Evolutionary conservation across 2,797 vertebrate genomes (phyloP), one percentile per base, ranked within the genome.

Genomic region (Meriones psammophilus): DNA sequence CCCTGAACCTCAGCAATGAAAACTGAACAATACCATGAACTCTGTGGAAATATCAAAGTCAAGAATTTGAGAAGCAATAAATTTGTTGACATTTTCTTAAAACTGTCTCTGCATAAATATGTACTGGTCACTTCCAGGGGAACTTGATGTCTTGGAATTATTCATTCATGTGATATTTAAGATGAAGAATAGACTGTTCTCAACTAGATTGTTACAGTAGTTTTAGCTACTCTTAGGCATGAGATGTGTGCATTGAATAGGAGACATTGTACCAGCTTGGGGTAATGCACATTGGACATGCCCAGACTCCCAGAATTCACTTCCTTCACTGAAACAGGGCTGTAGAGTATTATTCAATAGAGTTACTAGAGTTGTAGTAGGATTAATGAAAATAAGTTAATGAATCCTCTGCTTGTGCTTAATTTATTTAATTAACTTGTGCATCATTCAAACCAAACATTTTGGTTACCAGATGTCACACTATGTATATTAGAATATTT

Each of bases 21-120:
- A 28, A 12, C 5, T 24, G 46, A 62, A 42, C 56, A 62, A 18
- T 76, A 20, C 24, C 36, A 42, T 22, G 3, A 33, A 33, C 17
- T 76, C 39, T 77, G 71, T 30, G 17, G 1, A 88, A 46, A 62
- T 24, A 9, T 22, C 26, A 42, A 14, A 22, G 8, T 14, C 22
- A 46, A n/a, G 18, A 89, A 10, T 3, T n/a, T 60, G 89, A 92
- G 74, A 95, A 96, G 8, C 2, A 87, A 96, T 89, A 97, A 89
- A 92, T 84, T 93, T 96, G 77, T 96, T 94, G 90, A 96, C 96
- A 97, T 24, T 8, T 56, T 95, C 8, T 96, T 97, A 98, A 80
- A 15, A 80, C 94, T 92, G 68, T 97, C 46, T 73, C 87, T 68
- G 66, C 3, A 12, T 4, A 81, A 77, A 36, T 26, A 56, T 36